Conservation (phyloP, 2,797 vertebrate species). For the Eidolon dupreanum region DNA sequence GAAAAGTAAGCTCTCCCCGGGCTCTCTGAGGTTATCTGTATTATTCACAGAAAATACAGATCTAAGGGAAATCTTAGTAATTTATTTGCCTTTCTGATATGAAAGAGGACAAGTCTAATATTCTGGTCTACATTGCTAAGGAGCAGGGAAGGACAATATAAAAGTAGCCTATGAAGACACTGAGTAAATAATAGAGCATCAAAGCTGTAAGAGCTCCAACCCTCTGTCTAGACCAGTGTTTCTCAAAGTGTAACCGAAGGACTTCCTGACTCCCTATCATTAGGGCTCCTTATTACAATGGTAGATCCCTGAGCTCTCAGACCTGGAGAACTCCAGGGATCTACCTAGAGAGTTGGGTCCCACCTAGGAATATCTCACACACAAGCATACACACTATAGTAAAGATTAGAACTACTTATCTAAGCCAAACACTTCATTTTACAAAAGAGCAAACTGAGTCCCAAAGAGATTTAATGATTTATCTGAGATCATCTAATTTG, state of each 20-base stretch:
- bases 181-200: neutral
- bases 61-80: slow-evolving; percentile 28
- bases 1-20: neutral
- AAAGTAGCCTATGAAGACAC: neutral
- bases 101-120: neutral
- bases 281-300: neutral
- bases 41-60: slow-evolving; percentile 37
- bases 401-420: neutral
- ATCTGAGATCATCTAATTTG: neutral
- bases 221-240: neutral
- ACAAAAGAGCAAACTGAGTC: neutral
- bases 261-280: neutral
- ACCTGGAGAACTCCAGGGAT: neutral
- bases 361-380: neutral
- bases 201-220: neutral
- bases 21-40: neutral
- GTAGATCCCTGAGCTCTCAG: neutral
- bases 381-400: neutral
- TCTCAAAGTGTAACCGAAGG: neutral
- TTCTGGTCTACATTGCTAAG: neutral
- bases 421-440: neutral
- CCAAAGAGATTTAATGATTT: neutral
- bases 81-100: neutral
- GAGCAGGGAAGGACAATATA: neutral
- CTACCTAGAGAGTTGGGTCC: neutral